Conservation (phyloP, 2,113 vertebrate genomes). For the Conger conger region DNA sequence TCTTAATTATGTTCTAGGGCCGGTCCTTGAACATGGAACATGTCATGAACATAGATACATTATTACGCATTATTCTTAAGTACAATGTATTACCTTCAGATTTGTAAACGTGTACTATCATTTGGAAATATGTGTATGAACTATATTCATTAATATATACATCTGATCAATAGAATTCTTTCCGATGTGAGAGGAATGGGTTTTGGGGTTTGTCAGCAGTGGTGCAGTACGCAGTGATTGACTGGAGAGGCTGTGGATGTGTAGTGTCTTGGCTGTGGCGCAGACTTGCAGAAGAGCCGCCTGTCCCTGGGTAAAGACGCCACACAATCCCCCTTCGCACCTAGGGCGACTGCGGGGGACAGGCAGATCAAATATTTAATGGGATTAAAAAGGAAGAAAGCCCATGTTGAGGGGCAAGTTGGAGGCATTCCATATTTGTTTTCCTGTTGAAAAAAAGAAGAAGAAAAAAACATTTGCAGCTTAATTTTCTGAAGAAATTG, state of each 20-base stretch:
- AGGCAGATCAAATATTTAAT: constrained; percentile 42
- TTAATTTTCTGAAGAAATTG: constrained; percentile 34
- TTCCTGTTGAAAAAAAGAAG: constrained; percentile 26
- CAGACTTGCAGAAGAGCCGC: constrained; percentile 6
- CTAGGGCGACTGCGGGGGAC: constrained; percentile 15
- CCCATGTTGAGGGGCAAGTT: constrained; percentile 26
- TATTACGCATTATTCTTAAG: neutral
- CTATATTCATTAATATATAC: too few relatives aligned
- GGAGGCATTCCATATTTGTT: constrained; percentile 43
- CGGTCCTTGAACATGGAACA: neutral
- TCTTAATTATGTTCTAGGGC: neutral
- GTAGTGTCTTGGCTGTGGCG: constrained; percentile 31
- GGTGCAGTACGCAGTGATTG: constrained; percentile 4
- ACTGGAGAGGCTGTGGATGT: neutral
- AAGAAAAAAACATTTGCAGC: constrained; percentile 25
- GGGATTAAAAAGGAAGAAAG: constrained; percentile 41
- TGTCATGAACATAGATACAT: neutral
- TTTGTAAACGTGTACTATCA: neutral
- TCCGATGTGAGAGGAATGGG: neutral
- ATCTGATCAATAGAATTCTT: too few relatives aligned
- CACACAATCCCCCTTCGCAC: constrained; percentile 24
- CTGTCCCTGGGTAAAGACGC: constrained; percentile 21
- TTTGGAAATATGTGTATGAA: neutral
- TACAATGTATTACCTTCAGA: neutral
- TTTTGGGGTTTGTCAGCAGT: constrained; percentile 3